Conservation (phyloP, 2,888 invertebrate species). For the Mesorhabditis belari region DNA sequence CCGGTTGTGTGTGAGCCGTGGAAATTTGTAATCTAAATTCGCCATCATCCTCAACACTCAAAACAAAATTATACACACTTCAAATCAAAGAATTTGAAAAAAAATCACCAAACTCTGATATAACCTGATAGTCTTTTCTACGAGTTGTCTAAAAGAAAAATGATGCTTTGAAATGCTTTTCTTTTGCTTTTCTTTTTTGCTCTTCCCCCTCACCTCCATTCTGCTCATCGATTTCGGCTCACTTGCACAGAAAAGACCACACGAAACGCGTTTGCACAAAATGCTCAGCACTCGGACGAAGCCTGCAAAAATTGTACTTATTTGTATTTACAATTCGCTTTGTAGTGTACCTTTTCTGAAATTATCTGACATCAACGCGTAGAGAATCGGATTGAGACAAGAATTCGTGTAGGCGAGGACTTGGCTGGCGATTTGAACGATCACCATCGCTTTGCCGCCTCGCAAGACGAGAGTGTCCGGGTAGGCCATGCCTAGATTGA, state of each 20-base stretch:
- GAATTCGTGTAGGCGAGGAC: conserved; percentile 78
- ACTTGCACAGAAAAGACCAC: conserved; percentile 17
- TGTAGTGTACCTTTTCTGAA: conserved; percentile 73
- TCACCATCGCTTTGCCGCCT: conserved; percentile 44
- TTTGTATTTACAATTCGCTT: no score
- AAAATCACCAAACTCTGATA: no score
- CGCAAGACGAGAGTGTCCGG: conserved; percentile 45
- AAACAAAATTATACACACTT: no score
- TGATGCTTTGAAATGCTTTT: no score
- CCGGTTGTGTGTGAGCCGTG: not conserved
- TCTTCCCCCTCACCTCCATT: no score
- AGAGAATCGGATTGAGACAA: conserved; percentile 86
- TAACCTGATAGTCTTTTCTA: not conserved
- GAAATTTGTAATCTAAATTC: not conserved
- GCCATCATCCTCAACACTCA: not conserved
- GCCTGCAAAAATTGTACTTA: conserved; percentile 11
- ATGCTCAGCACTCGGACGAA: conserved; percentile 23
- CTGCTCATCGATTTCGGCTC: conserved; percentile 7
- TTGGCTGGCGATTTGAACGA: conserved; percentile 47
- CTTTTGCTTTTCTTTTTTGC: no score
- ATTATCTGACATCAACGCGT: conserved; percentile 87
- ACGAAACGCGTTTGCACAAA: conserved; percentile 14
- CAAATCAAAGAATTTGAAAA: no score
- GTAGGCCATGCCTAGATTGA: conserved; percentile 40
- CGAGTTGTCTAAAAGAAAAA: not conserved